These are phyloP conservation scores for Polia nebulosa DNA, from an alignment of 2,888 invertebrate genomes.

Conservation along the genomic window DNA sequence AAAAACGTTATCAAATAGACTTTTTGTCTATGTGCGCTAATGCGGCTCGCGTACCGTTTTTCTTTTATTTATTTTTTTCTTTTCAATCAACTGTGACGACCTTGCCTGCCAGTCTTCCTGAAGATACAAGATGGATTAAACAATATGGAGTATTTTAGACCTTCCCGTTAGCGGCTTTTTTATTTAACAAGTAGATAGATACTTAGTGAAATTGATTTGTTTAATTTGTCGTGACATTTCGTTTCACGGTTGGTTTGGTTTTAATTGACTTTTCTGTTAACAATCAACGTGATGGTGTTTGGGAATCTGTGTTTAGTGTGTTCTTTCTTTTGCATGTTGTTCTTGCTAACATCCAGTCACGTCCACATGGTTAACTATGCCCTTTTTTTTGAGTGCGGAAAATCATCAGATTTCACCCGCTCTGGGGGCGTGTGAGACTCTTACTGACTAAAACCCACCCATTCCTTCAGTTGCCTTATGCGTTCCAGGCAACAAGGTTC, in stretches of 20 bases:
- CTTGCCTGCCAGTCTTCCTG: slow-evolving; percentile 74
- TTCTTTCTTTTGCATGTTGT: not conserved
- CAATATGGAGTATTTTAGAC: slow-evolving; percentile 49
- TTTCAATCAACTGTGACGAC: slow-evolving; percentile 69
- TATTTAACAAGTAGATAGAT: slow-evolving; percentile 9
- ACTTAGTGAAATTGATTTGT: slow-evolving; percentile 51
- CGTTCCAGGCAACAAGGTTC: no score
- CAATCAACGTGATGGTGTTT: not conserved
- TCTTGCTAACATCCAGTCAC: not conserved
- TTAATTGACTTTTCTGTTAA: slow-evolving; percentile 24
- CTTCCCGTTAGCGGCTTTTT: slow-evolving; percentile 43
- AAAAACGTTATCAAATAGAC: slow-evolving; percentile 66
- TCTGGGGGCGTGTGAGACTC: no score
- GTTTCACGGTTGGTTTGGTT: slow-evolving; percentile 39
- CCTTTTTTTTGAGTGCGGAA: no score
- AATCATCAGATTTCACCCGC: no score
- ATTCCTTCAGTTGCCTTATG: no score
- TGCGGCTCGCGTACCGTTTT: slow-evolving; percentile 66
- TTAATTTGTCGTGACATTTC: slow-evolving; percentile 53
- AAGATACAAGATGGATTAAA: slow-evolving; percentile 48
- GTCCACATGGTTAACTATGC: no score
- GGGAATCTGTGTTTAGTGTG: not conserved
- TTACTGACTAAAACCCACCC: no score
- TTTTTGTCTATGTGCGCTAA: slow-evolving; percentile 70
- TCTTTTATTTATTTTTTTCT: slow-evolving; percentile 66